A percentile compares a stretch with the other conserved stretches of the same genome.
phyloP scores from a whole-genome alignment of 1,140 invertebrate species.

The Trachymyrmex cornetzi region DNA sequence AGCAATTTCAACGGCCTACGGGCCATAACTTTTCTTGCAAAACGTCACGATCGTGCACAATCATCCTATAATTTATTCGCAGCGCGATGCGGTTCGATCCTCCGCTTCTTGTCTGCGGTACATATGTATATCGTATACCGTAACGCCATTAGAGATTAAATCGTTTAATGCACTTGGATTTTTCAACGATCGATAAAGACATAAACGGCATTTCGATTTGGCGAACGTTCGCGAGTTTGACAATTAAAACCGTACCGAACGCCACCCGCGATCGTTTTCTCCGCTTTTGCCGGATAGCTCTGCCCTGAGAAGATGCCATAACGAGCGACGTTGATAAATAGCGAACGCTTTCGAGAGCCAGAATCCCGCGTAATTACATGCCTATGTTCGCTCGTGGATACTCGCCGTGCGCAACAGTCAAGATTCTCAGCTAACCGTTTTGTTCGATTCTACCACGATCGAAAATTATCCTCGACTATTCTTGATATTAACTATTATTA shows the following conservation, averaged over 20 bases:
- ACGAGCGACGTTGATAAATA: constrained; percentile 80
- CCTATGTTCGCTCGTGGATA: constrained; percentile 68
- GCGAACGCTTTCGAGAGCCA: constrained; percentile 69
- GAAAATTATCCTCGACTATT: constrained; percentile 31
- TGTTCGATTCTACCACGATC: constrained; percentile 27
- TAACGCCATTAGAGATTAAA: constrained; percentile 12
- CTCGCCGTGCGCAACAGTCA: constrained; percentile 46
- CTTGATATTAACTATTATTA: neutral
- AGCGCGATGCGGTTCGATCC: constrained; percentile 16
- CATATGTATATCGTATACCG: neutral
- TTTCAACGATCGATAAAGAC: neutral
- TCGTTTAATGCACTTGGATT: constrained; percentile 2
- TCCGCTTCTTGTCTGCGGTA: constrained; percentile 30
- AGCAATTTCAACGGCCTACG: constrained; percentile 30
- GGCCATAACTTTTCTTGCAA: constrained; percentile 45
- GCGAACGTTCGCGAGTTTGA: neutral
- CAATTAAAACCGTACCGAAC: constrained; percentile 21
- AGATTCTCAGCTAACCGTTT: constrained; percentile 26
- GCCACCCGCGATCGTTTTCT: constrained; percentile 34
- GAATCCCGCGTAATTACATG: constrained; percentile 76
- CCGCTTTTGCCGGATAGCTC: constrained; percentile 22
- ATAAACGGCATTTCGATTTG: neutral
- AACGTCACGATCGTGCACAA: constrained; percentile 50
- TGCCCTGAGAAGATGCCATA: constrained; percentile 63
- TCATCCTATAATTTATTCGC: constrained; percentile 61